Conservation (phyloP, 2,888 invertebrate genomes). For the Thysanoteuthis rhombus region DNA sequence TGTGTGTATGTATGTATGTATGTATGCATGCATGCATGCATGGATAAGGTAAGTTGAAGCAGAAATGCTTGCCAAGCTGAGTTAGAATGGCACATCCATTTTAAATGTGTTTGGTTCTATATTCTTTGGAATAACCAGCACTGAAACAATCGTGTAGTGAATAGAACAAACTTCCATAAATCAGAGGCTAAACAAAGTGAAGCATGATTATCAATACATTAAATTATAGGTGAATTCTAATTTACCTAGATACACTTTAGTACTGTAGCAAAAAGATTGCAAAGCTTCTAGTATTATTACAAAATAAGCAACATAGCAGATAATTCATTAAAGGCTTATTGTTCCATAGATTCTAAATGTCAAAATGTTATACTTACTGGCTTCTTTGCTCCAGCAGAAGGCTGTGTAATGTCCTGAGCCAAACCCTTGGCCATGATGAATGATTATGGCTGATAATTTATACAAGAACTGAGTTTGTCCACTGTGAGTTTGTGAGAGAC, state of each 20-base stretch:
- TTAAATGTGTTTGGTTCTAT: too few relatives aligned
- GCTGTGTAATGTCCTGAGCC: constrained; percentile 67
- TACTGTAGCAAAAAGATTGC: neutral
- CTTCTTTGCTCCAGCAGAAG: constrained; percentile 61
- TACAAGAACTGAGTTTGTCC: constrained; percentile 46
- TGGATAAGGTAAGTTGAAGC: too few relatives aligned
- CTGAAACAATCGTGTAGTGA: too few relatives aligned
- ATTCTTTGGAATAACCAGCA: too few relatives aligned
- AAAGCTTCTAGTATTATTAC: neutral
- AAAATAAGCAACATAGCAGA: neutral
- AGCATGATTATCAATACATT: too few relatives aligned
- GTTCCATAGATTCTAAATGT: neutral
- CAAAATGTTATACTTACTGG: constrained; percentile 48
- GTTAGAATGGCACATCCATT: too few relatives aligned
- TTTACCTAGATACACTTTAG: neutral
- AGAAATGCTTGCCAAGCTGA: too few relatives aligned
- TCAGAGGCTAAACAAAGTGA: too few relatives aligned
- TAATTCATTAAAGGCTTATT: neutral
- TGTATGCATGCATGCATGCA: too few relatives aligned
- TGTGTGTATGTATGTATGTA: too few relatives aligned
- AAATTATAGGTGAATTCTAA: too few relatives aligned
- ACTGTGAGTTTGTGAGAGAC: constrained; percentile 36
- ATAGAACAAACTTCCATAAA: too few relatives aligned
- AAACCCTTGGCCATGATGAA: constrained; percentile 67
- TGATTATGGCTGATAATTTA: constrained; percentile 62